Evolutionary conservation across 2,888 invertebrate genomes (phyloP).

Genomic region (Diadegma fenestrale): DNA sequence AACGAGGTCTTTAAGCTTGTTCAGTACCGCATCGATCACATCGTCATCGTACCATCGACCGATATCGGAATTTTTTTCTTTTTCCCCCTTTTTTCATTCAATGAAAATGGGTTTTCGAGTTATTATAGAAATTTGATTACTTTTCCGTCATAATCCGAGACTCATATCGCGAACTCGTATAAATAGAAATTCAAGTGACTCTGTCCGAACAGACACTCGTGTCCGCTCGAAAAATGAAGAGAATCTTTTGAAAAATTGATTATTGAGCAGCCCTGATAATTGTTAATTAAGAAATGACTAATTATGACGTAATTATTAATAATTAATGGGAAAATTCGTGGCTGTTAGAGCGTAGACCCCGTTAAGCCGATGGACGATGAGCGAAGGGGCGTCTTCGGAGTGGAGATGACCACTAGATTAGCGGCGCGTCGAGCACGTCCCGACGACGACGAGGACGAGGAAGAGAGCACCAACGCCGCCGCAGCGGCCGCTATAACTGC

Average conservation of each 20-base stretch:
- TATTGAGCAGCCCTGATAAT: neutral
- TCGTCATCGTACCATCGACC: slow-evolving; percentile 34
- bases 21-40: slow-evolving; percentile 33
- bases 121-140: neutral
- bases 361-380: slow-evolving; percentile 74
- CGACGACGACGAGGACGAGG: slow-evolving; percentile 77
- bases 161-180: neutral
- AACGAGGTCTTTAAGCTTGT: slow-evolving; percentile 35
- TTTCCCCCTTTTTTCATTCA: neutral
- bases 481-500: slow-evolving; percentile 72
- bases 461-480: slow-evolving; percentile 69
- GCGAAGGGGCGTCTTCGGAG: slow-evolving; percentile 75
- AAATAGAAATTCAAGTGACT: neutral
- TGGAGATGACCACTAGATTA: slow-evolving; percentile 79
- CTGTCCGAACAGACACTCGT: no score
- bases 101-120: neutral
- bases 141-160: neutral
- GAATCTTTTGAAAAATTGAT: neutral
- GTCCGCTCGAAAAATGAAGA: no score
- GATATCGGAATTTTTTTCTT: slow-evolving; percentile 11
- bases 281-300: neutral
- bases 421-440: slow-evolving; percentile 79
- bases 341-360: slow-evolving; percentile 67
- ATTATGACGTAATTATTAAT: neutral
- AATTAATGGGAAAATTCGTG: slow-evolving; percentile 15